Evolutionary conservation across 2,113 vertebrate genomes (phyloP), one percentile per base, ranked within the genome.

Genomic region (Dolichotis patagonum): DNA sequence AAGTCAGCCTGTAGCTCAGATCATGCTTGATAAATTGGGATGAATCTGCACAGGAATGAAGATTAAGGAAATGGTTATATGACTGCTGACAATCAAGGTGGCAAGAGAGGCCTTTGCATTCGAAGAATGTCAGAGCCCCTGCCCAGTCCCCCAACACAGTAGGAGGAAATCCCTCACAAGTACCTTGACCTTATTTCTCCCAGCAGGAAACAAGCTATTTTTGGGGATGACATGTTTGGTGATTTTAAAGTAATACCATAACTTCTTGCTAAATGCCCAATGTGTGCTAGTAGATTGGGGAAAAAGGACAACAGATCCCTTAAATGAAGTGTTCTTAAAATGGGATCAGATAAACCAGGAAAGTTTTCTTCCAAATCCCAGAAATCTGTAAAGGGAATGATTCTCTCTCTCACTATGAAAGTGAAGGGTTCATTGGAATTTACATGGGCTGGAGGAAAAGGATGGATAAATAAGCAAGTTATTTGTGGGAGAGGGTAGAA

Each of bases 321-420:
- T 43, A 24, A 43, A 41, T 43, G 10, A 43, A 43, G 85, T 90
- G 56, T 93, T 38, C 71, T 95, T 86, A 56, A 96, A 82, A 43
- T 67, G 10, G 85, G 32, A 49, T 85, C n/a, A 4, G 3, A 43
- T 56, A 73, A 35, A 10, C 41, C 22, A 63, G 43, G 10, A 35
- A 43, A 7, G 16, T 82, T 91, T 71, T 84, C 35, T 82, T 54
- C 22, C 46, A 81, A 35, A 65, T 80, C 63, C 46, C 35, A 94
- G 67, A 94, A 87, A 69, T 58, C 54, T 52, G 41, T 84, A 69
- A 75, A 58, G n/a, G 56, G n/a, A 85, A 67, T 80, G 13, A 52
- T 96, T 96, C 85, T 88, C 43, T 96, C 85, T 88, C 43, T 88
- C 52, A 28, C 30, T 38, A 26, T 7, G 17, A 22, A 80, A 49